Evolutionary conservation across 2,888 invertebrate species (phyloP).

Genomic region (Coelopa pilipes): DNA sequence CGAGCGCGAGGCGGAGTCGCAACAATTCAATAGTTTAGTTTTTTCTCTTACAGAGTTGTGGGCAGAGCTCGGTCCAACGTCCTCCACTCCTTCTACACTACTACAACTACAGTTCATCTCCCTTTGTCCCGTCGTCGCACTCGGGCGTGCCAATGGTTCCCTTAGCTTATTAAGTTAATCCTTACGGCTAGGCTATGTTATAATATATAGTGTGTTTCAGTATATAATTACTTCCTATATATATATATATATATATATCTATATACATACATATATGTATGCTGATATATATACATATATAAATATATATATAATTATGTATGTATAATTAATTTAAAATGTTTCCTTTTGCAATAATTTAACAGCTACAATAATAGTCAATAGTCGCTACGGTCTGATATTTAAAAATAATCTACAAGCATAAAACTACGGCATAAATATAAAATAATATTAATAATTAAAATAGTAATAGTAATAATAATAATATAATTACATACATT

Average conservation of each 20-base stretch:
- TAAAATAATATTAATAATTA: conserved; percentile 13
- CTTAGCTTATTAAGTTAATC: too few relatives aligned
- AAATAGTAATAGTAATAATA: too few relatives aligned
- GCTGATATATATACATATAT: background rate
- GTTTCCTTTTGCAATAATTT: conserved; percentile 10
- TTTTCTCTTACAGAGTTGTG: too few relatives aligned
- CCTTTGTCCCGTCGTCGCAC: too few relatives aligned
- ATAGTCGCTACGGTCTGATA: conserved; percentile 21
- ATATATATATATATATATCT: background rate
- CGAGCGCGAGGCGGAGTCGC: too few relatives aligned
- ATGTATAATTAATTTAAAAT: conserved; percentile 21
- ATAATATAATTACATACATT: conserved; percentile 28
- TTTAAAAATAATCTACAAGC: conserved; percentile 40
- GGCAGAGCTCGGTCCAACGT: too few relatives aligned
- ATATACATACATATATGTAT: background rate
- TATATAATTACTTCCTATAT: conserved; percentile 6
- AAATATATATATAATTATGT: conserved; percentile 1
- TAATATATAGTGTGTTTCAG: background rate
- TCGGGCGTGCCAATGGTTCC: too few relatives aligned
- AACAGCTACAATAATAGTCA: conserved; percentile 8
- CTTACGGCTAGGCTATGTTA: too few relatives aligned
- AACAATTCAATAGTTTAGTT: too few relatives aligned
- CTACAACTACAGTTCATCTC: too few relatives aligned
- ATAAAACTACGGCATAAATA: conserved; percentile 27
- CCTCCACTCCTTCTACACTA: too few relatives aligned